Evolutionary conservation across 2,797 vertebrate genomes (phyloP).

Genomic region (Gambelia wislizenii): DNA sequence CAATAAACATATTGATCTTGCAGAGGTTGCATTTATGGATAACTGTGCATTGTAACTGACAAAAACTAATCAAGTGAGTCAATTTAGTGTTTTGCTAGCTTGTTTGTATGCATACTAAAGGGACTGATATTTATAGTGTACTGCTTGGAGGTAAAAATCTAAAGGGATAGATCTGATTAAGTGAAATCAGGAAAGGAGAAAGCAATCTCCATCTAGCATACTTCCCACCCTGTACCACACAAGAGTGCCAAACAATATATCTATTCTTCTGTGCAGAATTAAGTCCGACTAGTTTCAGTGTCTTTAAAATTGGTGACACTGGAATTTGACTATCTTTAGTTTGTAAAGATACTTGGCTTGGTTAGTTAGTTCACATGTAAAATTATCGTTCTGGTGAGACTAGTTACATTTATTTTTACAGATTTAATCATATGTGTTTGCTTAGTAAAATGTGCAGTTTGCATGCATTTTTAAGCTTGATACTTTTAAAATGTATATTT

Average conservation of each 20-base stretch:
- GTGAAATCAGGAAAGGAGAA: neutral
- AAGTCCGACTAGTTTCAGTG: neutral
- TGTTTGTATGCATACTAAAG: slow-evolving; percentile 6
- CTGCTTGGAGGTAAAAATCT: neutral
- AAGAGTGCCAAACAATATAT: neutral
- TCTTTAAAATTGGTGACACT: neutral
- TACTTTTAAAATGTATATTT: too few species aligned
- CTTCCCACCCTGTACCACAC: too few species aligned
- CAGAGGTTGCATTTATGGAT: slow-evolving; percentile 12
- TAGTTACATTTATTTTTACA: too few species aligned
- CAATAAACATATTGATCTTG: slow-evolving; percentile 31
- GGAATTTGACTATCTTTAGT: neutral
- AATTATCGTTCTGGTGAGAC: too few species aligned
- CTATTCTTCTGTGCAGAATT: neutral
- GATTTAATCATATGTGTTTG: too few species aligned
- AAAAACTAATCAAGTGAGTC: slow-evolving; percentile 30
- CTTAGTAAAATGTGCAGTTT: too few species aligned
- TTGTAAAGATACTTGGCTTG: neutral
- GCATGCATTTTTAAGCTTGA: too few species aligned
- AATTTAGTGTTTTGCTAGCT: slow-evolving; percentile 18
- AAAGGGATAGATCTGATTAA: neutral
- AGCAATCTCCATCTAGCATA: neutral
- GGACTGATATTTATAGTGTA: neutral
- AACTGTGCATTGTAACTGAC: slow-evolving; percentile 32
- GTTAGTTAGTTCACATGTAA: neutral